Base-by-base conservation (phyloP, 2,888 invertebrate genomes). In the Catocala sponsa region DNA sequence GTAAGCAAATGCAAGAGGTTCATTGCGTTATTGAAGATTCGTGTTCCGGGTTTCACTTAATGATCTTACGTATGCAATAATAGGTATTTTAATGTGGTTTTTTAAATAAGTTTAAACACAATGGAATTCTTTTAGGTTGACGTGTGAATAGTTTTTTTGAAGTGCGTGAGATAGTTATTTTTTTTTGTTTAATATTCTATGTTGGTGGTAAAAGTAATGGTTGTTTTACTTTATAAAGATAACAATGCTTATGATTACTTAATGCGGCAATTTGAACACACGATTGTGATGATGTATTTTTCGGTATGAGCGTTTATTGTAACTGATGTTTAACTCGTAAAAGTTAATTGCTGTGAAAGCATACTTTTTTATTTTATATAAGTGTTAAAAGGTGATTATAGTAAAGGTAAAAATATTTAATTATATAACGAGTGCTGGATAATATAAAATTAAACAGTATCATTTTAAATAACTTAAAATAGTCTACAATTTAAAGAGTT, bases 11-110 rank as follows among this genome's bases (percentile, higher is more conserved):
- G 62, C 56, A 59, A 63, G 25, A 51, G 47, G 9, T 50, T 44
- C 48, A 32, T 65, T 65, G 52, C 59, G 12, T 51, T 48, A 11
- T 9, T 32, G 13, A 62, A 52, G 12, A 53, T 61, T 56, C 15
- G 51, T 51, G 48, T 66, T 76, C 71, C 69, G 68, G 65, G 63
- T 76, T 65, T 65, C 62, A 66, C 57, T 64, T 56, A 61, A 61
- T 55, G 11, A 11, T 25, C 51, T 48, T 50, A 63, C 15, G 46
- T 47, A 42, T 15, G 25, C 5, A 15, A 64, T 55, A 58, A 52
- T 46, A 7, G 9, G 6, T 6, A 9, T 46, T 15, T 46, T 46
- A 46, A 15, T 9, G n/a, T 11, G 13, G 32, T 13, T 53, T 53
- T 53, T 41, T 6, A 43, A 53, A 33, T 44, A 10, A 4, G 11